These are phyloP conservation scores for Tinamus guttatus DNA, from an alignment of 2,113 vertebrate genomes.

Conservation along the genomic window DNA sequence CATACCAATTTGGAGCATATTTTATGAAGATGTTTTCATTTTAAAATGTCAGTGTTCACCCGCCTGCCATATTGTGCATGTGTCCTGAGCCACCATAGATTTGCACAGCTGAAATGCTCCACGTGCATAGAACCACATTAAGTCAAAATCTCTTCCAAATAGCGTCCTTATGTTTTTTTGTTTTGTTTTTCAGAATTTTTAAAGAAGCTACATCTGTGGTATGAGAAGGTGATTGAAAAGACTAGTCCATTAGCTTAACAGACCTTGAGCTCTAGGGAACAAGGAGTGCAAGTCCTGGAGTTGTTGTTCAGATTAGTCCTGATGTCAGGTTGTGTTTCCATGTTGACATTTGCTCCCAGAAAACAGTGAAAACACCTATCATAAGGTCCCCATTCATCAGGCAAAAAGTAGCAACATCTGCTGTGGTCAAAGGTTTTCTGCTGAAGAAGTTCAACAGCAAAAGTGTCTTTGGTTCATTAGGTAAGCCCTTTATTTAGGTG, in stretches of 20 bases:
- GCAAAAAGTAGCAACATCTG: slow-evolving; percentile 40
- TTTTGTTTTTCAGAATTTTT: not conserved
- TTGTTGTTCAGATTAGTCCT: not conserved
- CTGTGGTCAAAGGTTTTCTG: slow-evolving; percentile 47
- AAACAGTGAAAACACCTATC: slow-evolving; percentile 40
- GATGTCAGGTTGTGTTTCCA: not conserved
- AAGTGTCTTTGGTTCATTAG: not conserved
- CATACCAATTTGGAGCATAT: not conserved
- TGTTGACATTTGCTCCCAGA: slow-evolving; percentile 38
- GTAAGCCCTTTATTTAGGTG: not conserved
- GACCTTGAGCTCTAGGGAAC: not conserved
- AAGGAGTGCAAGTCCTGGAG: not conserved
- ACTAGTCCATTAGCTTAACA: not conserved
- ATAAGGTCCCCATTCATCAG: not conserved
- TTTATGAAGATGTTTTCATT: not conserved
- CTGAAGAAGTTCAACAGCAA: not conserved
- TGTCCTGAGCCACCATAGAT: not conserved
- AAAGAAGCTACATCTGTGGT: not conserved
- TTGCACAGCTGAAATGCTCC: not conserved
- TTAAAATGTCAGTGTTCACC: not conserved
- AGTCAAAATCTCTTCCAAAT: not conserved
- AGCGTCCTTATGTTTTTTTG: not conserved
- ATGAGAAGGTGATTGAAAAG: slow-evolving; percentile 21
- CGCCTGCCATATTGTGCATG: not conserved
- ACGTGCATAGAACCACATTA: not conserved